phyloP scores from a whole-genome alignment of 2,797 vertebrate species.

The Lacerta bilineata region DNA sequence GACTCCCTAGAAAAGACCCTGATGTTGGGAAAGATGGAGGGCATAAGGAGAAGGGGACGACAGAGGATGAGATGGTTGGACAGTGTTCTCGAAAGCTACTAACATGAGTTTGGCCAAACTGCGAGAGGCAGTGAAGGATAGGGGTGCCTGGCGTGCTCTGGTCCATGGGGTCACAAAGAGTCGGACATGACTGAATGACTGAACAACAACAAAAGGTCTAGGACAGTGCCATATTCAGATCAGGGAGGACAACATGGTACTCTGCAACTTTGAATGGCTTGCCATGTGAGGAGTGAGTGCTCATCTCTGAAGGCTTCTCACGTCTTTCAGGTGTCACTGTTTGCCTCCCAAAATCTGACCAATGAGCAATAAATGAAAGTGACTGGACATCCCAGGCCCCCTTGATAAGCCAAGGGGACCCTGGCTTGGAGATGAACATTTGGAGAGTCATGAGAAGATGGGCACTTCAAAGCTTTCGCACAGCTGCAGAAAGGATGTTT shows the following conservation, averaged over 20 bases:
- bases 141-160: too few species aligned
- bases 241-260: not conserved
- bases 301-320: not conserved
- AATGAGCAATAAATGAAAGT: not conserved
- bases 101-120: too few species aligned
- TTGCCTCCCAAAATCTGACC: constrained; percentile 9
- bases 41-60: too few species aligned
- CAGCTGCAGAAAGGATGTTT: constrained; percentile 68
- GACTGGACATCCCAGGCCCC: constrained; percentile 20
- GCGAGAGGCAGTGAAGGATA: too few species aligned
- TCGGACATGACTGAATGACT: too few species aligned
- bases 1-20: too few species aligned
- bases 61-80: too few species aligned
- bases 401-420: constrained; percentile 33
- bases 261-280: not conserved
- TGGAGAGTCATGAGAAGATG: constrained; percentile 61
- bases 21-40: too few species aligned
- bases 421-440: constrained; percentile 42
- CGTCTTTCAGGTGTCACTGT: not conserved
- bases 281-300: too few species aligned
- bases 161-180: too few species aligned
- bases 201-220: too few species aligned
- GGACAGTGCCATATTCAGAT: not conserved
- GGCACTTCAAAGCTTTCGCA: constrained; percentile 64
- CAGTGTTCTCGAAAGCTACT: too few species aligned